Conservation (phyloP, 2,113 vertebrate species). For the Lanius collurio region DNA sequence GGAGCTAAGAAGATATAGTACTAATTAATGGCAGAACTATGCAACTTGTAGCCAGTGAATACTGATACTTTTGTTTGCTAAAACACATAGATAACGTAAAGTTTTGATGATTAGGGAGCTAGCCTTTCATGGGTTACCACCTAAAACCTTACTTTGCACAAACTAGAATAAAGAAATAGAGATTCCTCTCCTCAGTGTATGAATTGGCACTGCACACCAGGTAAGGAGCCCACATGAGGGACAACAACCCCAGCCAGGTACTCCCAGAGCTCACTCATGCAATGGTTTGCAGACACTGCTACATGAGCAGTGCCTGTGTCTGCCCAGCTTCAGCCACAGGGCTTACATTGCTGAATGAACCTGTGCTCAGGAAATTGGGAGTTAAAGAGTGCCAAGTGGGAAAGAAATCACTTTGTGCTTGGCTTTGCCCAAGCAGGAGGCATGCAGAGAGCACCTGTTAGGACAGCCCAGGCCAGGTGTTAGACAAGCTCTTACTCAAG, state of each 20-base stretch:
- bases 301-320: accelerated
- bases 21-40: not conserved
- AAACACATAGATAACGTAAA: not conserved
- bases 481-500: not conserved
- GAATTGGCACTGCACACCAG: not conserved
- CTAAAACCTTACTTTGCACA: not conserved
- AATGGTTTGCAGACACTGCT: not conserved
- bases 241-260: not conserved
- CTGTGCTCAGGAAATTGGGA: not conserved
- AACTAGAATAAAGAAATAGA: not conserved
- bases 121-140: not conserved
- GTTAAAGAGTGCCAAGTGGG: not conserved
- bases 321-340: not conserved
- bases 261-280: not conserved
- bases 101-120: not conserved
- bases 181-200: not conserved
- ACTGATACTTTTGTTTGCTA: not conserved
- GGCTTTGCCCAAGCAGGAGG: not conserved
- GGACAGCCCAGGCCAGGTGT: not conserved
- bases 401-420: not conserved
- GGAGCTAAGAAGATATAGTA: not conserved
- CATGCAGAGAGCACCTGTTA: not conserved
- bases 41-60: not conserved
- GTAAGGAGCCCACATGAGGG: not conserved
- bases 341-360: accelerated